Evolutionary conservation across 2,888 invertebrate genomes (phyloP), one percentile per base, ranked within the genome.

Genomic region (Tachina lurida): DNA sequence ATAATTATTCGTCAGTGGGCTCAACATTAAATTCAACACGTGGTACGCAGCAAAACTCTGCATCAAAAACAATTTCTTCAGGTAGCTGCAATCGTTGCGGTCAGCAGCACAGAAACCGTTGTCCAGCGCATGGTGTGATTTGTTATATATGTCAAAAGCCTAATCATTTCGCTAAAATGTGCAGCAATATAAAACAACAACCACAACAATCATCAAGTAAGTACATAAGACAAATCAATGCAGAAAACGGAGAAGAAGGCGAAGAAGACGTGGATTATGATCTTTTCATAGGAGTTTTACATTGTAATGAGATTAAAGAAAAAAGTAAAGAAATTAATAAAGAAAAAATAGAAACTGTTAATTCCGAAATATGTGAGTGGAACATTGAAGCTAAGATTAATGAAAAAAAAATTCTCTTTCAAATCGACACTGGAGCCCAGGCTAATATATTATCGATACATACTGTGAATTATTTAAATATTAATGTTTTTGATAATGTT

Each of bases 91-190:
- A 15, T 56, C 56, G 70, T 19, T 83, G 77, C 41, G 70, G 77
- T 45, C 70, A 70, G 43, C 75, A 63, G 12, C 79, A 84, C 31
- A 63, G 80, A 75, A 60, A 49, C 56, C 73, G 63, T 60, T 84
- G 75, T 22, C 84, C 84, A 80, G 80, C 80, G 17, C 15, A 79
- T 60, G 63, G 75, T 47, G 49, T 67, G 13, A 80, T 56, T 39
- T 84, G 84, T 60, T 17, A 84, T 63, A 49, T 60, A 62, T 84
- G 81, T 62, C 65, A 63, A n/a, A n/a, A n/a, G n/a, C n/a, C n/a
- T n/a, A n/a, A n/a, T n/a, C n/a, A n/a, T n/a, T n/a, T n/a, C n/a
- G n/a, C n/a, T n/a, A n/a, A n/a, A n/a, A n/a, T n/a, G n/a, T n/a
- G n/a, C n/a, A n/a, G n/a, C n/a, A n/a, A n/a, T n/a, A n/a, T n/a